Conservation (phyloP, 1,140 invertebrate species). For the Polyergus mexicanus region DNA sequence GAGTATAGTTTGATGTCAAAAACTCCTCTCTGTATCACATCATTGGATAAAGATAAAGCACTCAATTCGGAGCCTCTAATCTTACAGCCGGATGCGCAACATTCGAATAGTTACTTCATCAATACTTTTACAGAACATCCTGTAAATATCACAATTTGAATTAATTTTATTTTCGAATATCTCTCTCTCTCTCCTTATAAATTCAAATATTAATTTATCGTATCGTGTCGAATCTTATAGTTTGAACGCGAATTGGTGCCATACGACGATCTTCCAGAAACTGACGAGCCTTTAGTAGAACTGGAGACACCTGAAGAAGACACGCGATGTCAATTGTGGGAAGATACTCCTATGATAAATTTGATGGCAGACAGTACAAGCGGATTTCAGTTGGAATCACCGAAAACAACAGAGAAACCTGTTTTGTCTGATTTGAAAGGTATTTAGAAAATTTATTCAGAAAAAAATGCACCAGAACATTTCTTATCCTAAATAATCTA, state of each 20-base stretch:
- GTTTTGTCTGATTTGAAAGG: slow-evolving; percentile 52
- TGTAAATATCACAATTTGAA: slow-evolving; percentile 66
- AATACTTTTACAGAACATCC: slow-evolving; percentile 79
- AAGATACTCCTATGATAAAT: slow-evolving; percentile 77
- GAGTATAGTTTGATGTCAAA: slow-evolving; percentile 75
- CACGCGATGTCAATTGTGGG: slow-evolving; percentile 79
- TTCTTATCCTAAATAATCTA: background rate
- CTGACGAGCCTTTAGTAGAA: slow-evolving; percentile 83
- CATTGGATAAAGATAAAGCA: slow-evolving; percentile 67
- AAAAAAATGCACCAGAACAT: background rate
- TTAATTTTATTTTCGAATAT: background rate
- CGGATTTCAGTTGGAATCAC: slow-evolving; percentile 73
- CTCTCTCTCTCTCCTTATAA: too few species aligned
- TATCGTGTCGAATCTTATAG: slow-evolving; percentile 43
- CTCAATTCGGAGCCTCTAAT: slow-evolving; percentile 66
- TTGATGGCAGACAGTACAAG: slow-evolving; percentile 68
- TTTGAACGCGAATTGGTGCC: slow-evolving; percentile 84
- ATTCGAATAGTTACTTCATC: slow-evolving; percentile 82
- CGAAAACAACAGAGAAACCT: slow-evolving; percentile 74
- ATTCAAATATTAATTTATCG: background rate
- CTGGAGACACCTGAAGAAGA: slow-evolving; percentile 82
- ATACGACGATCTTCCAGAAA: slow-evolving; percentile 84
- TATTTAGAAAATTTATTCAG: slow-evolving; percentile 3
- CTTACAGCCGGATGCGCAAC: slow-evolving; percentile 70
- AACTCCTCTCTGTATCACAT: slow-evolving; percentile 47